phyloP scores from a whole-genome alignment of 2,888 invertebrate genomes.

The Conchocele bisecta region DNA sequence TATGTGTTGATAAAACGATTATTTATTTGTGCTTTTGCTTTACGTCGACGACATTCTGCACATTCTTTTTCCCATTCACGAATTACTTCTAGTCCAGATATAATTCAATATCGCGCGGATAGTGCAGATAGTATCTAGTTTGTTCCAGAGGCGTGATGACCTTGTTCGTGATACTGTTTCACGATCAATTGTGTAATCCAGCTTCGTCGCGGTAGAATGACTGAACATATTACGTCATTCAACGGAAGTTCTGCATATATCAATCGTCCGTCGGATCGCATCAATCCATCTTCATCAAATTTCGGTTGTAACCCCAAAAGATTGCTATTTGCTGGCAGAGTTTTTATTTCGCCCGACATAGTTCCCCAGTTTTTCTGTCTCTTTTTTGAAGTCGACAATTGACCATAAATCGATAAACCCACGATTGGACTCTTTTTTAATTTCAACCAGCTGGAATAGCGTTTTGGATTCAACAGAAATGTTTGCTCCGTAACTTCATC shows the following conservation, averaged over 20 bases:
- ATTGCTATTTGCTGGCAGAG: slow-evolving; percentile 24
- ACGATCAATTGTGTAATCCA: slow-evolving; percentile 49
- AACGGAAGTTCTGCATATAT: slow-evolving; percentile 41
- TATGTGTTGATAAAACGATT: no score
- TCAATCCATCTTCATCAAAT: slow-evolving; percentile 33
- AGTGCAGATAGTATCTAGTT: slow-evolving; percentile 30
- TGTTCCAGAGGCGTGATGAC: no score
- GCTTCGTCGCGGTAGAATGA: slow-evolving; percentile 44
- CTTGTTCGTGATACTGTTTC: slow-evolving; percentile 36
- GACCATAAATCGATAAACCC: slow-evolving; percentile 24
- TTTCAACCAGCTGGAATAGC: slow-evolving; percentile 22
- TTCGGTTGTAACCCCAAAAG: slow-evolving; percentile 23
- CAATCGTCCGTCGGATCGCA: slow-evolving; percentile 19
- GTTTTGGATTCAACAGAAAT: slow-evolving; percentile 16
- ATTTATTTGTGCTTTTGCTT: no score
- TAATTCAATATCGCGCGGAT: slow-evolving; percentile 46
- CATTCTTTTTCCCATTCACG: slow-evolving; percentile 42
- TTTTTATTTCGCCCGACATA: slow-evolving; percentile 24
- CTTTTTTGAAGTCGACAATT: slow-evolving; percentile 15
- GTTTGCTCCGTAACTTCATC: not conserved
- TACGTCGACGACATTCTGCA: slow-evolving; percentile 24
- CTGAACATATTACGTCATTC: slow-evolving; percentile 31
- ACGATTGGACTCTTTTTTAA: slow-evolving; percentile 14
- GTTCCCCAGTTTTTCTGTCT: not conserved
- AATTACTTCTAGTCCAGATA: slow-evolving; percentile 44